These are phyloP conservation scores for Tenodera sinensis DNA, from an alignment of 2,888 invertebrate species.

Conservation along the genomic window DNA sequence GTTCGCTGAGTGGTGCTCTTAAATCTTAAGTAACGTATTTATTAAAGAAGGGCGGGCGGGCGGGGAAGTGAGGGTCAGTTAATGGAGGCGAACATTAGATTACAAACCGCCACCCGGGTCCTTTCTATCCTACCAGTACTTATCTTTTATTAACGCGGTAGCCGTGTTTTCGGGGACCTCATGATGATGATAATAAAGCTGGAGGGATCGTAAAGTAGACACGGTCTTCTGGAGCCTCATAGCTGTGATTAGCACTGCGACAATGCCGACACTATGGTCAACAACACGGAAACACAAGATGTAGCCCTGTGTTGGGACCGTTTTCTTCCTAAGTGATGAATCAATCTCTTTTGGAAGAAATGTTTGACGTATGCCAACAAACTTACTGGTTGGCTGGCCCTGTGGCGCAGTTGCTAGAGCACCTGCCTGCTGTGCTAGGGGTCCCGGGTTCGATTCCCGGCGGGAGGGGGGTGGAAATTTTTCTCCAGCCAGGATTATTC, in stretches of 20 bases:
- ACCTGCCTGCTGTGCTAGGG: no score
- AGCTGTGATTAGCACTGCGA: not conserved
- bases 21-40: conserved; percentile 10
- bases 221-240: not conserved
- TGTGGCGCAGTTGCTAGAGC: no score
- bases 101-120: not conserved
- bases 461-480: no score
- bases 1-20: not conserved
- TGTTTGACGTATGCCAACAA: no score
- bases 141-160: conserved; percentile 10
- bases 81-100: conserved; percentile 17
- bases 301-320: no score
- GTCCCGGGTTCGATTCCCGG: no score
- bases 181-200: not conserved
- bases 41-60: not conserved
- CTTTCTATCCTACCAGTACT: not conserved
- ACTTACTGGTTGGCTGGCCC: no score
- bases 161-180: not conserved
- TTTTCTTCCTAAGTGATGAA: no score
- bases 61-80: not conserved
- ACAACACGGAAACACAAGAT: no score
- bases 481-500: no score
- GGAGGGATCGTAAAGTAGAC: not conserved
- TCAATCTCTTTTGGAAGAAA: no score
- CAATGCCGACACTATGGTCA: no score